Conservation (phyloP, 2,113 vertebrate genomes). For the Formicarius rufipectus region DNA sequence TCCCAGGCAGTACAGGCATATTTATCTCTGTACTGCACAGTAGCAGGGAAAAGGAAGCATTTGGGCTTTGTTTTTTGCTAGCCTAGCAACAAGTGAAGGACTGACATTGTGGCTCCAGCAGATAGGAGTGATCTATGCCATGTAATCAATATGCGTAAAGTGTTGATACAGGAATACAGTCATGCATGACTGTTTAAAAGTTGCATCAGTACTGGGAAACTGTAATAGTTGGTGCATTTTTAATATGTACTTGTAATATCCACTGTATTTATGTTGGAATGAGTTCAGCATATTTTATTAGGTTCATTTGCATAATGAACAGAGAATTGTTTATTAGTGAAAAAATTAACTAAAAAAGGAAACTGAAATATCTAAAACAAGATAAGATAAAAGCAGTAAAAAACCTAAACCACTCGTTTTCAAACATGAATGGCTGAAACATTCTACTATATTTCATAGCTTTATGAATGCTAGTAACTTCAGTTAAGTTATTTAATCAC, state of each 20-base stretch:
- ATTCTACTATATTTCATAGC: neutral
- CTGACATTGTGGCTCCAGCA: neutral
- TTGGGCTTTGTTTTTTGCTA: neutral
- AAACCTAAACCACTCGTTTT: neutral
- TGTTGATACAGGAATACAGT: neutral
- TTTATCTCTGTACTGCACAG: neutral
- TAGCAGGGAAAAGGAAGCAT: neutral
- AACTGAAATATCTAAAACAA: neutral
- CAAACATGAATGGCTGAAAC: neutral
- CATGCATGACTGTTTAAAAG: neutral
- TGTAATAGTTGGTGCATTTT: neutral
- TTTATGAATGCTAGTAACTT: neutral
- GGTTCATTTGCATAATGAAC: neutral
- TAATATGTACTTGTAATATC: neutral
- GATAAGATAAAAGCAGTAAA: neutral
- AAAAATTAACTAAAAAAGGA: neutral
- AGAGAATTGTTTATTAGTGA: neutral
- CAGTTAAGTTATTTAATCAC: neutral
- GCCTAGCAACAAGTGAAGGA: neutral
- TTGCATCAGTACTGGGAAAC: neutral
- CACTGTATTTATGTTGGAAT: neutral
- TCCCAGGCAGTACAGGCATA: neutral
- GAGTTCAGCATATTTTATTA: neutral
- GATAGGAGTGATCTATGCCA: neutral
- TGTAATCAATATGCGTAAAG: neutral